Conservation (phyloP, 2,113 vertebrate species). For the Mormyrus lacerda region DNA sequence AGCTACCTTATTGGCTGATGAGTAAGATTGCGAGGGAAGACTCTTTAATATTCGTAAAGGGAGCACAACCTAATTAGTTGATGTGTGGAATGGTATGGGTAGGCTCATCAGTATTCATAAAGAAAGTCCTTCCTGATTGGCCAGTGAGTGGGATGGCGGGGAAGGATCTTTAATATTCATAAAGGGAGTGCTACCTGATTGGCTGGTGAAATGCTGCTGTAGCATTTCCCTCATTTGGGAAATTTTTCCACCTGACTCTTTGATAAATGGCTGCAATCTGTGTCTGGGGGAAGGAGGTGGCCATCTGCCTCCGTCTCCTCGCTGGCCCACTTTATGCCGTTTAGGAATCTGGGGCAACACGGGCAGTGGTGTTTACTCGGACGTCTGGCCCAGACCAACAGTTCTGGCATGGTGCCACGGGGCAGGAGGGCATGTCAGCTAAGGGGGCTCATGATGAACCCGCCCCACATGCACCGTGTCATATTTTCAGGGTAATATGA, state of each 20-base stretch:
- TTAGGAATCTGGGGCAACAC: conserved; percentile 58
- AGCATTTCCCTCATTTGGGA: background rate
- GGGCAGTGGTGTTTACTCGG: conserved; percentile 48
- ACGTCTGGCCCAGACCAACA: conserved; percentile 30
- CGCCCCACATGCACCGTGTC: background rate
- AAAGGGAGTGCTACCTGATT: background rate
- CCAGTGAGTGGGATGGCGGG: background rate
- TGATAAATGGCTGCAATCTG: conserved; percentile 62
- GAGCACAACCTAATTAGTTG: background rate
- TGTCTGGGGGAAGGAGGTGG: conserved; percentile 55
- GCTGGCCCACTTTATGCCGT: conserved; percentile 53
- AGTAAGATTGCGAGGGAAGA: background rate
- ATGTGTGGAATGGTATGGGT: background rate
- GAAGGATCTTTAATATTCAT: background rate
- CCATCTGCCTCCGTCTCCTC: conserved; percentile 58
- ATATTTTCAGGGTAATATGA: background rate
- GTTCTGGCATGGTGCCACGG: conserved; percentile 32
- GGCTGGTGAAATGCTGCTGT: background rate
- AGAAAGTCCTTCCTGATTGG: background rate
- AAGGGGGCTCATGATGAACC: conserved; percentile 18
- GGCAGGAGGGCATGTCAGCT: conserved; percentile 44
- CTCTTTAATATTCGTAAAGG: background rate
- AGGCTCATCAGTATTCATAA: background rate
- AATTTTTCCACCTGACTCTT: conserved; percentile 46
- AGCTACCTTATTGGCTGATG: background rate